Evolutionary conservation across 2,113 vertebrate species (phyloP).

Genomic region (Martes martes): DNA sequence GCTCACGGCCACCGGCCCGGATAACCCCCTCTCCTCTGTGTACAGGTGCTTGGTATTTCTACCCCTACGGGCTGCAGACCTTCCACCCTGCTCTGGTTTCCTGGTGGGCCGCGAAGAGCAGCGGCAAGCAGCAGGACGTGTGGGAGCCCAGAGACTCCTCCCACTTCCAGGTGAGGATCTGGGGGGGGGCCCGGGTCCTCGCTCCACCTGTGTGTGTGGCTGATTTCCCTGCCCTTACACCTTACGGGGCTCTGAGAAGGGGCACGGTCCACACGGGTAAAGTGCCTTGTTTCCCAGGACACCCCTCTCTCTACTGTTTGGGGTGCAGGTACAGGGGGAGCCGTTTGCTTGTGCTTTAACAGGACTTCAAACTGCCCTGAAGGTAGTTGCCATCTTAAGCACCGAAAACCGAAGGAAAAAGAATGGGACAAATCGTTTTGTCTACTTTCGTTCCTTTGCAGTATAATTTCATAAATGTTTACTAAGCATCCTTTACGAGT

Average conservation of each 20-base stretch:
- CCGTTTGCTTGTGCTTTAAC: neutral
- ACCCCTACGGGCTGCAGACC: slow-evolving; percentile 74
- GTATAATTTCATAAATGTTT: neutral
- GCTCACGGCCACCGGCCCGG: rapidly evolving
- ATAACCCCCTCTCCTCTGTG: neutral
- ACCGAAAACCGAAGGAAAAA: neutral
- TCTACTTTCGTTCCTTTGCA: neutral
- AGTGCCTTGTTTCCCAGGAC: neutral
- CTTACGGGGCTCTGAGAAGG: neutral
- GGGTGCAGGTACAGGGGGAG: neutral
- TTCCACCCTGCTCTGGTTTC: slow-evolving; percentile 70
- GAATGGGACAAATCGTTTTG: neutral
- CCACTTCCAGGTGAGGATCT: slow-evolving; percentile 76
- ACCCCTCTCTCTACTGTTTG: neutral
- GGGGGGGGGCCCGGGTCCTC: rapidly evolving
- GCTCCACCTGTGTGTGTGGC: neutral
- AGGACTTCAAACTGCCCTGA: neutral
- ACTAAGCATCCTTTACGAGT: neutral
- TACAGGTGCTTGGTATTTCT: slow-evolving; percentile 85
- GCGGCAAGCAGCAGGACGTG: neutral
- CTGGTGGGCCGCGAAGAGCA: slow-evolving; percentile 71
- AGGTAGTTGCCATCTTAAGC: neutral
- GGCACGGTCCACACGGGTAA: rapidly evolving
- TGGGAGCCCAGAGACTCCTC: slow-evolving; percentile 67
- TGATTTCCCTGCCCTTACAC: neutral